Evolutionary conservation across 2,888 invertebrate species (phyloP).

Genomic region (Heteromyza rotundicornis): DNA sequence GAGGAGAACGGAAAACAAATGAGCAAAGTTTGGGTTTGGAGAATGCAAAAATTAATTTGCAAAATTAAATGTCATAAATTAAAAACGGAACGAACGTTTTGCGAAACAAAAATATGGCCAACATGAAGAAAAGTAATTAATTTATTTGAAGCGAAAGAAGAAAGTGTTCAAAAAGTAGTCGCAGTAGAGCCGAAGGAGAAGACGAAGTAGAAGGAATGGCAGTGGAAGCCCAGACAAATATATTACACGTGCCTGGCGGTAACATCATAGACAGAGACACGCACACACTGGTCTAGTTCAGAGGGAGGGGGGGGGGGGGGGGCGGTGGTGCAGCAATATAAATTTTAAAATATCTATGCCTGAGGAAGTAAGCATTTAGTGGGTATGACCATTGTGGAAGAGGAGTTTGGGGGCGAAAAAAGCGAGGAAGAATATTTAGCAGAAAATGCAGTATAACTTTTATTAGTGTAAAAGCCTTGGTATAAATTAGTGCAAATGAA

Average conservation of each 20-base stretch:
- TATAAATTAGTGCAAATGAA: too few relatives aligned
- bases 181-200: background rate
- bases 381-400: too few relatives aligned
- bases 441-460: too few relatives aligned
- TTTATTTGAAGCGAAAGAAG: background rate
- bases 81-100: background rate
- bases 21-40: background rate
- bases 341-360: too few relatives aligned
- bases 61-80: slow-evolving; percentile 1
- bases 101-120: background rate
- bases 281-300: too few relatives aligned
- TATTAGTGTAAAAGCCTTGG: too few relatives aligned
- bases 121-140: slow-evolving; percentile 1
- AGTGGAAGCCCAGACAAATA: background rate
- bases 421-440: too few relatives aligned
- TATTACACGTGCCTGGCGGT: background rate
- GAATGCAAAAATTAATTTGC: background rate
- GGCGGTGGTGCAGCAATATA: too few relatives aligned
- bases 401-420: too few relatives aligned
- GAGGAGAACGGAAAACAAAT: background rate
- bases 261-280: too few relatives aligned
- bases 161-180: background rate
- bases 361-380: too few relatives aligned
- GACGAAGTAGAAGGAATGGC: background rate
- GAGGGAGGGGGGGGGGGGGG: too few relatives aligned